Conservation (phyloP, 1,140 invertebrate species). For the Chironomus striatipennis region DNA sequence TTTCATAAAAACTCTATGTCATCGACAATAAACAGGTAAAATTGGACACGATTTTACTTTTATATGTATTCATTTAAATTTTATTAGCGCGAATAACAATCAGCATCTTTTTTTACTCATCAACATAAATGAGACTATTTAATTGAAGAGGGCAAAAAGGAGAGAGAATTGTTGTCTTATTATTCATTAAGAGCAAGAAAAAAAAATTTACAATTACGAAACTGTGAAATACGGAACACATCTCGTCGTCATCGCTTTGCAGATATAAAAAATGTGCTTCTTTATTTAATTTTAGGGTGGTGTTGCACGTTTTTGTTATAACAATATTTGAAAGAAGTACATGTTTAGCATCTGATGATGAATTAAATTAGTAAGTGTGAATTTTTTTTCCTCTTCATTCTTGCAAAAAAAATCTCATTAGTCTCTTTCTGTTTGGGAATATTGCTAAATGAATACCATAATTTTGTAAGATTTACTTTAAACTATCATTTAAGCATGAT, state of each 20-base stretch:
- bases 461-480: no score
- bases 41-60: constrained; percentile 8
- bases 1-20: constrained; percentile 7
- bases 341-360: background rate
- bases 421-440: no score
- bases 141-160: background rate
- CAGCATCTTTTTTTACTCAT: no score
- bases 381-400: no score
- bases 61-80: background rate
- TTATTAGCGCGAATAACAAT: no score
- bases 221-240: constrained; percentile 6
- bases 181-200: no score
- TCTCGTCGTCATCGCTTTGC: background rate
- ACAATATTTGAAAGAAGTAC: background rate
- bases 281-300: background rate
- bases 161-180: background rate
- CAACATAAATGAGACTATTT: background rate
- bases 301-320: constrained; percentile 21
- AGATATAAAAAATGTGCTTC: background rate
- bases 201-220: background rate
- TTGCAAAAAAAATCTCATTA: no score
- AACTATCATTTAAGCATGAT: no score
- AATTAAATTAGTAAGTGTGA: background rate
- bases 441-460: no score
- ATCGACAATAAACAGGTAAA: constrained; percentile 7